Evolutionary conservation across 2,888 invertebrate genomes (phyloP).

Genomic region (Latrodectus elegans): DNA sequence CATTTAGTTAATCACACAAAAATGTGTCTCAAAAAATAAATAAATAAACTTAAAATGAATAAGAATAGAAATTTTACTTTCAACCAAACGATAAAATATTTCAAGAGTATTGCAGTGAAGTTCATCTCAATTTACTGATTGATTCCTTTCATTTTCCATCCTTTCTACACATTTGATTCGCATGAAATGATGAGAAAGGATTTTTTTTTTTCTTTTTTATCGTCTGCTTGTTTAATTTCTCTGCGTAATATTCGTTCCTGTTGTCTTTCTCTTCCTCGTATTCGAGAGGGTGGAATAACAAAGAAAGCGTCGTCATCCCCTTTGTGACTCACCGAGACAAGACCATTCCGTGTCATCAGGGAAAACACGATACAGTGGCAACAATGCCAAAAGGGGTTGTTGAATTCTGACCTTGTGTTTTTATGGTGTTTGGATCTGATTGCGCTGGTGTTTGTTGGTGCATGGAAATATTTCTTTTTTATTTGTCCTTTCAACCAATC

Average conservation of each 20-base stretch:
- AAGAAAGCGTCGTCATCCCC: background rate
- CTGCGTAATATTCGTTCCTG: background rate
- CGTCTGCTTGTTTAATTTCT: background rate
- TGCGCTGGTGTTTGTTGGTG: background rate
- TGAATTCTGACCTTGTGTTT: background rate
- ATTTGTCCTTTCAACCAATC: no score
- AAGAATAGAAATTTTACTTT: background rate
- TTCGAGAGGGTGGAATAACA: conserved; percentile 1
- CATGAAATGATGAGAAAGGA: background rate
- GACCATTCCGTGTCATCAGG: background rate
- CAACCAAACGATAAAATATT: background rate
- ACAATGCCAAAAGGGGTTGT: background rate
- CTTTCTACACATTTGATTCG: background rate
- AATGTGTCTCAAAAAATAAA: no score
- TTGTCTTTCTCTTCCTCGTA: background rate
- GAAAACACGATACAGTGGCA: background rate
- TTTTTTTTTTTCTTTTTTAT: background rate
- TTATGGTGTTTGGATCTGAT: background rate
- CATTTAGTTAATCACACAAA: no score
- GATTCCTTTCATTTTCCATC: background rate
- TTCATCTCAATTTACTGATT: background rate
- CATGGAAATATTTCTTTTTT: background rate
- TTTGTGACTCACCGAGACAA: background rate
- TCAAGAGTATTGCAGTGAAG: background rate
- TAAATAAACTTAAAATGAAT: no score